These are phyloP conservation scores for Ornithoptera alexandrae DNA, from an alignment of 2,888 invertebrate genomes.

Conservation along the genomic window DNA sequence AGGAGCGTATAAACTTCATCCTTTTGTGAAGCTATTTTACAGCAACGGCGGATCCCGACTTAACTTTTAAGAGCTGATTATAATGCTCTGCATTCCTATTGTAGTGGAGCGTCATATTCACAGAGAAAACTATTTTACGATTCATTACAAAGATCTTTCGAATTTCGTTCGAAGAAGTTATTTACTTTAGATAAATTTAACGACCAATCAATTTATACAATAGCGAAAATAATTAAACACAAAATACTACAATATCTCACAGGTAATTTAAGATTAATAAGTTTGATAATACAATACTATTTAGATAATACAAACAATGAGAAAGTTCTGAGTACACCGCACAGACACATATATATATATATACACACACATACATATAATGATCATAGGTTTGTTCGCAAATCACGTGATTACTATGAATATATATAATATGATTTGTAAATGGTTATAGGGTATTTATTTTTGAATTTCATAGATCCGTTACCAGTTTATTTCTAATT, in stretches of 20 bases:
- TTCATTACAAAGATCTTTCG: neutral
- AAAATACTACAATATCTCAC: neutral
- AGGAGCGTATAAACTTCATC: neutral
- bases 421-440: no score
- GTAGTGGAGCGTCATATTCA: neutral
- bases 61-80: constrained; percentile 3
- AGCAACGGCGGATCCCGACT: neutral
- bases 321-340: no score
- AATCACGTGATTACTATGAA: no score
- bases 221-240: neutral
- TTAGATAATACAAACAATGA: no score
- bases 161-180: neutral
- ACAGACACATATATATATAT: no score
- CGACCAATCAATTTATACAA: neutral
- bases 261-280: neutral
- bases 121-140: neutral
- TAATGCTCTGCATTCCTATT: neutral
- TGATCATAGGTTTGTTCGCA: no score
- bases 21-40: neutral
- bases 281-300: neutral
- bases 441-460: no score
- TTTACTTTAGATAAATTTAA: constrained; percentile 3
- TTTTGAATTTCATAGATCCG: no score
- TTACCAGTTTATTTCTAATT: no score
- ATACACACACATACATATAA: no score